Evolutionary conservation across 1,140 invertebrate species (phyloP).

Genomic region (Drosophila pandora): DNA sequence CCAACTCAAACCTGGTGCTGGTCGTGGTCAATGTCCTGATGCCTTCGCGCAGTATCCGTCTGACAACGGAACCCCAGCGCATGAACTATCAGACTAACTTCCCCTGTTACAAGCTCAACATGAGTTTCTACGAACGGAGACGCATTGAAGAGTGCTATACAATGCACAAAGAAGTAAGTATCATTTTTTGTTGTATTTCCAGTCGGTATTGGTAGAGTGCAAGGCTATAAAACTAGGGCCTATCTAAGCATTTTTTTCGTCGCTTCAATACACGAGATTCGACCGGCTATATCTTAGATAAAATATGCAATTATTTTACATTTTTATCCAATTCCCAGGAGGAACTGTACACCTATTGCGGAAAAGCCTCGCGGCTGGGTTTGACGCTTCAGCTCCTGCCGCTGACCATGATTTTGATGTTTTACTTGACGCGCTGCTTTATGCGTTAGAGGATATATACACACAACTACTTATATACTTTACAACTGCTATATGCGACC

Average conservation of each 20-base stretch:
- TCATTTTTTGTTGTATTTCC: no score
- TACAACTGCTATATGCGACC: constrained; percentile 58
- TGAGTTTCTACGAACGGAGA: constrained; percentile 88
- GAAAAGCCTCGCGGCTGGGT: constrained; percentile 70
- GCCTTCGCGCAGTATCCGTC: constrained; percentile 72
- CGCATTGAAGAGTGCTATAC: constrained; percentile 90
- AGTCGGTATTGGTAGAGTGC: no score
- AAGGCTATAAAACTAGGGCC: no score
- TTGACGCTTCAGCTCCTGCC: constrained; percentile 67
- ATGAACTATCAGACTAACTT: constrained; percentile 84
- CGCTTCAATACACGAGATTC: no score
- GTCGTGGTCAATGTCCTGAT: constrained; percentile 86
- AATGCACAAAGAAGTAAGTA: constrained; percentile 87
- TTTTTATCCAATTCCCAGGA: constrained; percentile 47
- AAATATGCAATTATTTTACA: not conserved
- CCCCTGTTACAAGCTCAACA: constrained; percentile 90
- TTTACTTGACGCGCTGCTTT: constrained; percentile 74
- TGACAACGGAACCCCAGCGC: constrained; percentile 81
- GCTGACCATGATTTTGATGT: constrained; percentile 78
- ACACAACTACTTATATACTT: constrained; percentile 47
- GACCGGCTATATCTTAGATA: not conserved
- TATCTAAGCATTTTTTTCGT: no score
- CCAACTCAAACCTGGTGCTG: constrained; percentile 91
- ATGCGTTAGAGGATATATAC: constrained; percentile 65
- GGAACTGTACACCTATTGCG: constrained; percentile 77